Evolutionary conservation across 2,797 vertebrate species (phyloP), one percentile per base, ranked within the genome.

Genomic region (Neopelma chrysocephalum): DNA sequence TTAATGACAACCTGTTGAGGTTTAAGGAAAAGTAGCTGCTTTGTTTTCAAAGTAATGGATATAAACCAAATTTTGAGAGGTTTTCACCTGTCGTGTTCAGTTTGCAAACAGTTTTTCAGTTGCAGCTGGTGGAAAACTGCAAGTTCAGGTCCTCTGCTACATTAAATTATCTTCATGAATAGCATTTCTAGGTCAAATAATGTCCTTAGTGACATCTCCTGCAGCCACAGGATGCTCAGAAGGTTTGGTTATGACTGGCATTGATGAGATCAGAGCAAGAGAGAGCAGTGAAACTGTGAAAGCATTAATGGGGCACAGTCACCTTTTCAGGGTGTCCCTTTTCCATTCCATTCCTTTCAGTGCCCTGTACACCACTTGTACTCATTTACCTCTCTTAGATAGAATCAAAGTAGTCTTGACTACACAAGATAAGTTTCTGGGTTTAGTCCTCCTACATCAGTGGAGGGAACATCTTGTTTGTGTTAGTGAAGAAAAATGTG

Each of bases 151-250:
- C 11, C 15, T 71, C 14, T 69, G 47, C 12, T 54, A 4, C 1
- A 1, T 15, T 14, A 11, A 47, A 45, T 15, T 77, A 7, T 60
- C 17, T 29, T 64, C 1, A 6, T 57, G 10, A 69, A 5, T 15
- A 72, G 25, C 3, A 12, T 1, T 86, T 81, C n/a, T 72, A 38
- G 32, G 77, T 38, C 42, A 32, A 0, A 26, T 31, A 3, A 16
- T 54, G 15, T 29, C 20, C 9, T 57, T 17, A 9, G 47, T 86
- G 85, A 27, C 82, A n/a, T n/a, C 23, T n/a, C 7, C 23, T 73
- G 72, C 22, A 57, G 32, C 50, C 13, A 4, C 29, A 19, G 0
- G 0, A 8, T 34, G 11, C n/a, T 51, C 21, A 27, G 34, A 21
- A 47, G 36, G 26, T 62, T 69, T 89, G 42, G 6, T 51, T n/a